Evolutionary conservation across 2,113 vertebrate species (phyloP).

Genomic region (Emydocephalus ijimae): DNA sequence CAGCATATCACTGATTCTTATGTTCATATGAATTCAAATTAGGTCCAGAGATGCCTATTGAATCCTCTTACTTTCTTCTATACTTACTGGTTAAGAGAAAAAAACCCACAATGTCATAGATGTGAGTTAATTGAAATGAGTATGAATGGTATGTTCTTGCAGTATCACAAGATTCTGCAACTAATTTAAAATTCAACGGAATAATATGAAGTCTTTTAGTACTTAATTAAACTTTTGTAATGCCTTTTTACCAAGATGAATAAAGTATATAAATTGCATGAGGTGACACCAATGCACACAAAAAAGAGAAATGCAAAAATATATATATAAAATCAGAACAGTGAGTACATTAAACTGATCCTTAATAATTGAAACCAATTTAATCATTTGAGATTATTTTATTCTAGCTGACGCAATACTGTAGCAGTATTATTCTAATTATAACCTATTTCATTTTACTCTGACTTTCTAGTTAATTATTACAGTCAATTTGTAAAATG

Average conservation of each 20-base stretch:
- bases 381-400: constrained; percentile 84
- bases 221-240: constrained; percentile 85
- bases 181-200: constrained; percentile 78
- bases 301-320: constrained; percentile 77
- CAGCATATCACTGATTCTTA: constrained; percentile 14
- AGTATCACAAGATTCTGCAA: constrained; percentile 72
- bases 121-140: constrained; percentile 72
- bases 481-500: constrained; percentile 89
- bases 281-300: constrained; percentile 80
- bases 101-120: constrained; percentile 61
- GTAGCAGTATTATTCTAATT: constrained; percentile 87
- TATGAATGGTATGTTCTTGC: constrained; percentile 66
- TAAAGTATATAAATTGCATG: constrained; percentile 80
- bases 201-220: constrained; percentile 81
- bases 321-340: constrained; percentile 69
- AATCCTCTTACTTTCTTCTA: constrained; percentile 49
- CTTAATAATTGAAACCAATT: constrained; percentile 86
- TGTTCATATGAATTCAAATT: constrained; percentile 43
- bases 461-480: constrained; percentile 88
- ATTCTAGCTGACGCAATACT: constrained; percentile 84
- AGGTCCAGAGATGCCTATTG: constrained; percentile 13
- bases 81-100: constrained; percentile 50
- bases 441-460: constrained; percentile 84
- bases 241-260: constrained; percentile 81
- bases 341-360: constrained; percentile 81